phyloP scores from a whole-genome alignment of 2,113 vertebrate genomes.

The Tamias sibiricus region DNA sequence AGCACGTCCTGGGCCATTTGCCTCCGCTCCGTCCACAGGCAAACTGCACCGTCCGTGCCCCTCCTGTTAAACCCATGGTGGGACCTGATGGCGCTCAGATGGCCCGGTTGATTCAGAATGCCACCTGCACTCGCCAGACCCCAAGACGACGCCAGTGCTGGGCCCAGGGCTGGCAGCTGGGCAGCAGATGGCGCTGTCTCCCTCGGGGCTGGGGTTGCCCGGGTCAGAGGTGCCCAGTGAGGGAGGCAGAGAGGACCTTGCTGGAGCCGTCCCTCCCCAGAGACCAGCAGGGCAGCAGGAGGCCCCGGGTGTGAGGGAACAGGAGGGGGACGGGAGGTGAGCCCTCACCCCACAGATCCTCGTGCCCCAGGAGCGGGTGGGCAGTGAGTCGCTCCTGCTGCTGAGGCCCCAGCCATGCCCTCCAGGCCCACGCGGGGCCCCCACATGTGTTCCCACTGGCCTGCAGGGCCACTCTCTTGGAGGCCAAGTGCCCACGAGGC shows the following conservation, averaged over 20 bases:
- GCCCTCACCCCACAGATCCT: background rate
- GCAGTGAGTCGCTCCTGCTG: no score
- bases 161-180: background rate
- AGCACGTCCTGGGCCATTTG: fast-evolving
- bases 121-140: background rate
- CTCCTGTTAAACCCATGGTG: background rate
- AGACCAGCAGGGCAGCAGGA: background rate
- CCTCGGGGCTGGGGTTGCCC: background rate
- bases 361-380: no score
- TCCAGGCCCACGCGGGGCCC: background rate
- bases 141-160: no score
- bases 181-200: background rate
- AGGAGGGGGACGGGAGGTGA: background rate
- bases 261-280: background rate
- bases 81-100: no score
- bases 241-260: background rate
- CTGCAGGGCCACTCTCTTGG: background rate
- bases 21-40: background rate
- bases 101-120: no score
- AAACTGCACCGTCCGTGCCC: no score
- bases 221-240: background rate
- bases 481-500: background rate
- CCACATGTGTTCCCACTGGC: background rate
- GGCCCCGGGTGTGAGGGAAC: background rate
- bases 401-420: background rate